Evolutionary conservation across 2,888 invertebrate genomes (phyloP).

Genomic region (Sipunculus nudus): DNA sequence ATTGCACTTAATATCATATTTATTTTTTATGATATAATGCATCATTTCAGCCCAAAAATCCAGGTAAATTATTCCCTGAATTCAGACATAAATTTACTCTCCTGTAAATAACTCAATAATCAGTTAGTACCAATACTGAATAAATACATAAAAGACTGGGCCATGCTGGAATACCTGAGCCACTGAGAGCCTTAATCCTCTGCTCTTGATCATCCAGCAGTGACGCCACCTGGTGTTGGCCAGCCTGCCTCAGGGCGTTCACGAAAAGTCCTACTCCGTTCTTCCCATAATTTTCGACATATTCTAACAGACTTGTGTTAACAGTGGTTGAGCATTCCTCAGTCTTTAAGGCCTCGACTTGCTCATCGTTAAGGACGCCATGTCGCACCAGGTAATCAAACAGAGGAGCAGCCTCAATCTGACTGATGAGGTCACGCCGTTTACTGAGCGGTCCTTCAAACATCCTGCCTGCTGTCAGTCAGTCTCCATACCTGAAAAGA

Average conservation of each 20-base stretch:
- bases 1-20: too few species aligned
- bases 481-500: too few species aligned
- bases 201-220: slow-evolving; percentile 54
- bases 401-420: slow-evolving; percentile 59
- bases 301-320: slow-evolving; percentile 54
- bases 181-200: slow-evolving; percentile 33
- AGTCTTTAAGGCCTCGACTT: slow-evolving; percentile 44
- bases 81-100: too few species aligned
- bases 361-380: slow-evolving; percentile 51
- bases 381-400: slow-evolving; percentile 62
- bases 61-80: too few species aligned
- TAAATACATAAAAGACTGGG: too few species aligned
- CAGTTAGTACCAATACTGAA: too few species aligned
- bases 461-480: too few species aligned
- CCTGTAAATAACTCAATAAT: too few species aligned
- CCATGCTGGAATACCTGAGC: slow-evolving; percentile 28
- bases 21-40: too few species aligned
- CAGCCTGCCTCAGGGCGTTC: slow-evolving; percentile 61
- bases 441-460: slow-evolving; percentile 42
- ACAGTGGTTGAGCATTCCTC: slow-evolving; percentile 39
- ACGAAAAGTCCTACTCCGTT: slow-evolving; percentile 53
- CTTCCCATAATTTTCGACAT: slow-evolving; percentile 52
- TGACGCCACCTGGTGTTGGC: slow-evolving; percentile 61
- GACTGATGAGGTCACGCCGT: slow-evolving; percentile 54
- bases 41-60: too few species aligned